These are phyloP conservation scores for Megaceryle torquata DNA, from an alignment of 2,113 vertebrate genomes.

Conservation along the genomic window DNA sequence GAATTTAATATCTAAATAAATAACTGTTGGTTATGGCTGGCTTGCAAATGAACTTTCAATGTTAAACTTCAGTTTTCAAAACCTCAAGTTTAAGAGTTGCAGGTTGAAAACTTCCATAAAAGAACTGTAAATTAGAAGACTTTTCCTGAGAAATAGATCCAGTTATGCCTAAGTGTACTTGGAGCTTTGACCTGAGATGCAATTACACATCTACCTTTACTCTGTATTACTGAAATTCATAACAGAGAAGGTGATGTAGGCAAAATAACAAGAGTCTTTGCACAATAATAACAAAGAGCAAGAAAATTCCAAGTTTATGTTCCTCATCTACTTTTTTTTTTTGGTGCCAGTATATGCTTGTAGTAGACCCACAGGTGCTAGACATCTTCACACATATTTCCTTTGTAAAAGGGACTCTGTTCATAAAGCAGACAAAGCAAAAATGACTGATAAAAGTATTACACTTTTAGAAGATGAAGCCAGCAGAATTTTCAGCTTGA, in stretches of 20 bases:
- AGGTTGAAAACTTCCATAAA: not conserved
- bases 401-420: not conserved
- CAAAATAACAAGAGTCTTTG: not conserved
- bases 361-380: not conserved
- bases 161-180: not conserved
- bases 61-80: not conserved
- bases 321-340: not conserved
- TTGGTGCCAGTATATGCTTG: rapidly evolving
- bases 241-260: not conserved
- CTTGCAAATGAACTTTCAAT: not conserved
- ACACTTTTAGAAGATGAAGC: not conserved
- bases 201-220: not conserved
- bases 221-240: not conserved
- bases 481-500: not conserved
- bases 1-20: not conserved
- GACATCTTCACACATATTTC: not conserved
- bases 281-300: not conserved
- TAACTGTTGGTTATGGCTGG: not conserved
- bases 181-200: not conserved
- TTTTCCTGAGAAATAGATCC: not conserved
- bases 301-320: not conserved
- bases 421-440: not conserved
- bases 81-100: not conserved
- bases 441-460: not conserved
- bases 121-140: not conserved